phyloP scores from a whole-genome alignment of 2,113 vertebrate species.

The Alethe castanea region DNA sequence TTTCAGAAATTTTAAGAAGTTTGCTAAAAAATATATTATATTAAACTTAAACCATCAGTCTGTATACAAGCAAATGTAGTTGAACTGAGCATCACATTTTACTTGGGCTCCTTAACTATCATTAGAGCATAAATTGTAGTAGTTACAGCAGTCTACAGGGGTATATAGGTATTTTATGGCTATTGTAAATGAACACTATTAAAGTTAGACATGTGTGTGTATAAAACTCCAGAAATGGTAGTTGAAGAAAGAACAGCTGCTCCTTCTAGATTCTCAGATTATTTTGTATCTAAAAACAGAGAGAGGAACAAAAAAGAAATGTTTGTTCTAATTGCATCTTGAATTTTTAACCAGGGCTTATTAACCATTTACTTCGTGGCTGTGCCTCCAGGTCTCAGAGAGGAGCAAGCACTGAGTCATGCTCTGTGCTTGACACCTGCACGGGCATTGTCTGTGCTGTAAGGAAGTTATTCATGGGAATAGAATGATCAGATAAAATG shows the following conservation, averaged over 20 bases:
- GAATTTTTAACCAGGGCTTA: neutral
- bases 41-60: slow-evolving; percentile 58
- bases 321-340: neutral
- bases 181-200: slow-evolving; percentile 71
- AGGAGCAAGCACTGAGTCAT: neutral
- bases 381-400: neutral
- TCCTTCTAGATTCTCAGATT: slow-evolving; percentile 35
- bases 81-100: slow-evolving; percentile 60
- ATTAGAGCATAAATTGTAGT: slow-evolving; percentile 74
- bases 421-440: neutral
- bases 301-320: neutral
- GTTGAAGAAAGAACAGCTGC: slow-evolving; percentile 62
- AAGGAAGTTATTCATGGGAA: neutral
- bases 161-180: slow-evolving; percentile 67
- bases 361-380: neutral
- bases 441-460: neutral
- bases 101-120: slow-evolving; percentile 61
- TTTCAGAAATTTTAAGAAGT: slow-evolving; percentile 21
- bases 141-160: slow-evolving; percentile 55
- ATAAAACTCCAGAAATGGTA: slow-evolving; percentile 69
- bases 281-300: slow-evolving; percentile 50
- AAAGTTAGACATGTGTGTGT: slow-evolving; percentile 64
- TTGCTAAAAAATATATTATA: slow-evolving; percentile 38
- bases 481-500: neutral
- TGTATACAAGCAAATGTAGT: slow-evolving; percentile 58